A percentile compares a stretch with the other conserved stretches of the same genome.
These are phyloP conservation scores for Stenichneumon culpator DNA, from an alignment of 2,888 invertebrate genomes.

Conservation along the genomic window DNA sequence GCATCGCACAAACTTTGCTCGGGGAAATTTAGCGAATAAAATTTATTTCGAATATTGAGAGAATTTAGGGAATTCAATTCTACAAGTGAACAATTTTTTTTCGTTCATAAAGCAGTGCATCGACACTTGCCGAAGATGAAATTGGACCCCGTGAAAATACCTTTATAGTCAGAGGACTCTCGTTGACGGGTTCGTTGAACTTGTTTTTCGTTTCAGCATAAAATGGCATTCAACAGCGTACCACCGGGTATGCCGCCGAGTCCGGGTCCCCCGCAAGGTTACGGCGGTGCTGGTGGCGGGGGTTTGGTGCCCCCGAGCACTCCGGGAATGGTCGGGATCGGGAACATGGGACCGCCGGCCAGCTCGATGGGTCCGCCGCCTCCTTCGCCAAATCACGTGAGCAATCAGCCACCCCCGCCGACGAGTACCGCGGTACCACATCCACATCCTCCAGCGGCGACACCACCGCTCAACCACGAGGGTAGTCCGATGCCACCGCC, in stretches of 20 bases:
- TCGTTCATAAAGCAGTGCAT: too few species aligned
- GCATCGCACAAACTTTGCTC: too few species aligned
- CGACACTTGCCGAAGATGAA: too few species aligned
- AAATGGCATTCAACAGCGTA: slow-evolving; percentile 88
- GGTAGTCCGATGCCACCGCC: slow-evolving; percentile 86
- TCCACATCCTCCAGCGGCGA: slow-evolving; percentile 80
- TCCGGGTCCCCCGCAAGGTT: slow-evolving; percentile 87
- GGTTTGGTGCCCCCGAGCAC: slow-evolving; percentile 86
- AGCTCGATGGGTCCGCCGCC: slow-evolving; percentile 88
- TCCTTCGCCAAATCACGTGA: slow-evolving; percentile 86
- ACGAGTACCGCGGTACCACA: slow-evolving; percentile 66
- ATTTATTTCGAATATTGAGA: too few species aligned
- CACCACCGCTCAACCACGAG: slow-evolving; percentile 83
- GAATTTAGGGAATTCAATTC: too few species aligned
- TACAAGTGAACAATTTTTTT: too few species aligned
- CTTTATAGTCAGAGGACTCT: too few species aligned
- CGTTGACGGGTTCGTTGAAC: too few species aligned
- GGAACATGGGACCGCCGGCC: slow-evolving; percentile 88
- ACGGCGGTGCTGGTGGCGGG: slow-evolving; percentile 85
- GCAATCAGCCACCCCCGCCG: slow-evolving; percentile 73
- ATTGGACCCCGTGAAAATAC: too few species aligned
- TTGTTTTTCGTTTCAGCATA: slow-evolving; percentile 86
- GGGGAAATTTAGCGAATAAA: too few species aligned
- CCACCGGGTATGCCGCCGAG: slow-evolving; percentile 87
- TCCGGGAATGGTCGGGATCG: slow-evolving; percentile 81